These are phyloP conservation scores for Premnoplex brunnescens DNA, from an alignment of 2,797 vertebrate species.

Conservation along the genomic window DNA sequence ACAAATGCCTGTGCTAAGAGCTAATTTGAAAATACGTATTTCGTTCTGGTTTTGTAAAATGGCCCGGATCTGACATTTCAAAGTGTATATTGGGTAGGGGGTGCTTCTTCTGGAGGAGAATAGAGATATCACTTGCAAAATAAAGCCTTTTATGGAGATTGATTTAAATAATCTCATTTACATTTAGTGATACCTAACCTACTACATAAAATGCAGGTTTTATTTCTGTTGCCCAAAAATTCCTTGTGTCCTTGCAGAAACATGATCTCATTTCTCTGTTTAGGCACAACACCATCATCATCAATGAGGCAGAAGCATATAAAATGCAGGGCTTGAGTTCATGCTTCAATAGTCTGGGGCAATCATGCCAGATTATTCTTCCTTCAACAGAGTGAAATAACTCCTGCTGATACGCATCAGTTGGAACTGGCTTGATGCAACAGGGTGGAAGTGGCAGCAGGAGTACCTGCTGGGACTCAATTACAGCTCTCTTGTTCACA, in stretches of 20 bases:
- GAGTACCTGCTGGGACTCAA: not conserved
- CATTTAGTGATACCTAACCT: not conserved
- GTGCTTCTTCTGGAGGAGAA: not conserved
- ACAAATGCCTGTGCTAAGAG: not conserved
- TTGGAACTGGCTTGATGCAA: not conserved
- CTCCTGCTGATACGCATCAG: not conserved
- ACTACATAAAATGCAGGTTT: not conserved
- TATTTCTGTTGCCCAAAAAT: not conserved
- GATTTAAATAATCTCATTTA: not conserved
- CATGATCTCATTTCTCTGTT: not conserved
- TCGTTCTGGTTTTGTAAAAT: not conserved
- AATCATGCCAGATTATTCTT: not conserved
- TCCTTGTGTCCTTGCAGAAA: not conserved
- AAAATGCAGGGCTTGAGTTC: constrained; percentile 1
- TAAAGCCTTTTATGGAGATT: not conserved
- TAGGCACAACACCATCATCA: not conserved
- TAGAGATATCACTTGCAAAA: not conserved
- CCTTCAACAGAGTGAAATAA: not conserved
- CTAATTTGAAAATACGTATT: not conserved
- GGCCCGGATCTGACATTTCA: not conserved
- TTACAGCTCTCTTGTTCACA: not conserved
- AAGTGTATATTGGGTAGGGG: not conserved
- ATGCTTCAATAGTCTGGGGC: not conserved
- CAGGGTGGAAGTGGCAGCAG: not conserved
- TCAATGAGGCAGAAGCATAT: not conserved